Conservation (phyloP, 2,888 invertebrate genomes). For the Entomobrya multifasciata region DNA sequence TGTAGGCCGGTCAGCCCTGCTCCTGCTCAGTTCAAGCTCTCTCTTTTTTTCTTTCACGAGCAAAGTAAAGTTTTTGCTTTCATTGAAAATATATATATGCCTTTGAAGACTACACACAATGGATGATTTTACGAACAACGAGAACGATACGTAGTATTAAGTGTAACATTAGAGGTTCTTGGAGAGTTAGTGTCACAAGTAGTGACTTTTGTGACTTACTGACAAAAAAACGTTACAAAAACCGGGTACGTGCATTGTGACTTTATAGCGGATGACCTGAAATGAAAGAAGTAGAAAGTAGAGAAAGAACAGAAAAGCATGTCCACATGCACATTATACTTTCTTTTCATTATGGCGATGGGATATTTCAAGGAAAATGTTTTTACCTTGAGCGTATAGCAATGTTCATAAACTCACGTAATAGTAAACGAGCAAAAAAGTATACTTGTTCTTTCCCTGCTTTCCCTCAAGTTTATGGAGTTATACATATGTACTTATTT, state of each 20-base stretch:
- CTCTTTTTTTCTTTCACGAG: no score
- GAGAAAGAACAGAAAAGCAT: neutral
- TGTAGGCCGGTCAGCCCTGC: neutral
- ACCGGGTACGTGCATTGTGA: neutral
- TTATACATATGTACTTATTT: neutral
- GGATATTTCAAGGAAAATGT: neutral
- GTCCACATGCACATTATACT: neutral
- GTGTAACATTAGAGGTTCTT: neutral
- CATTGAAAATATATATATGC: neutral
- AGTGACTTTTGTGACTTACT: constrained; percentile 3
- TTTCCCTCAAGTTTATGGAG: neutral
- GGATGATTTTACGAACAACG: constrained; percentile 3
- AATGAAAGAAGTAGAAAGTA: neutral
- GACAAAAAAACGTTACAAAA: neutral
- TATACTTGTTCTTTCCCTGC: no score
- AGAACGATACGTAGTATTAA: neutral
- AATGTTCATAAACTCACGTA: neutral
- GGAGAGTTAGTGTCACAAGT: neutral
- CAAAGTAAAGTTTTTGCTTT: neutral
- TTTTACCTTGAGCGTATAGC: neutral
- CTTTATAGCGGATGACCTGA: neutral
- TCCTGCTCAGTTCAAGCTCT: no score
- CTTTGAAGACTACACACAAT: neutral
- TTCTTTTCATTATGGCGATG: neutral
- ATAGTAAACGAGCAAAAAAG: no score